These are phyloP conservation scores for Caranx ignobilis DNA, from an alignment of 2,113 vertebrate genomes.

Conservation along the genomic window DNA sequence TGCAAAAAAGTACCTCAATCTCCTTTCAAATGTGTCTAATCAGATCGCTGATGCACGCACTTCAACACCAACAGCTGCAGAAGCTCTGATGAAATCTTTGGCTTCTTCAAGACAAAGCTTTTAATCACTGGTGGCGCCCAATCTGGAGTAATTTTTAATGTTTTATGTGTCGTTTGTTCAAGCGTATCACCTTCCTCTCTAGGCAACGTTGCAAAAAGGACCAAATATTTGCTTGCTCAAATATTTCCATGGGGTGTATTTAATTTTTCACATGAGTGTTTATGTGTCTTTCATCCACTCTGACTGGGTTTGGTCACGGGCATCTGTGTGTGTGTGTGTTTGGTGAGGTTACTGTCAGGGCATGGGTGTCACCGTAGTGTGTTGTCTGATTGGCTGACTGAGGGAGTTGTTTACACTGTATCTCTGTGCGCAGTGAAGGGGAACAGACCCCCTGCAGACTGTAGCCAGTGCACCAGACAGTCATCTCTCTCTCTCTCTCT, in stretches of 20 bases:
- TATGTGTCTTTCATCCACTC: slow-evolving; percentile 20
- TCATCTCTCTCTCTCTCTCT: slow-evolving; percentile 28
- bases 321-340: slow-evolving; percentile 32
- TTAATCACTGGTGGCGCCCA: not conserved
- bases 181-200: not conserved
- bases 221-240: not conserved
- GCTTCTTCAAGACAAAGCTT: not conserved
- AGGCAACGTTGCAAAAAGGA: not conserved
- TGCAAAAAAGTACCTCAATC: no score
- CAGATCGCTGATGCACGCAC: not conserved
- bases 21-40: no score
- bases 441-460: slow-evolving; percentile 77
- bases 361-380: slow-evolving; percentile 54
- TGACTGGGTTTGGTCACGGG: slow-evolving; percentile 3
- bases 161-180: not conserved
- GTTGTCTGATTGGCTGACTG: slow-evolving; percentile 70
- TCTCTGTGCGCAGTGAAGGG: slow-evolving; percentile 68
- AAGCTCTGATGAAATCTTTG: no score
- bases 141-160: not conserved
- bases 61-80: not conserved
- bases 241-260: not conserved
- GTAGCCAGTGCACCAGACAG: slow-evolving; percentile 68
- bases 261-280: not conserved
- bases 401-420: slow-evolving; percentile 68
- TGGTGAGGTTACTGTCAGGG: slow-evolving; percentile 62